These are phyloP conservation scores for Zootoca vivipara DNA, from an alignment of 2,113 vertebrate species.

Conservation along the genomic window DNA sequence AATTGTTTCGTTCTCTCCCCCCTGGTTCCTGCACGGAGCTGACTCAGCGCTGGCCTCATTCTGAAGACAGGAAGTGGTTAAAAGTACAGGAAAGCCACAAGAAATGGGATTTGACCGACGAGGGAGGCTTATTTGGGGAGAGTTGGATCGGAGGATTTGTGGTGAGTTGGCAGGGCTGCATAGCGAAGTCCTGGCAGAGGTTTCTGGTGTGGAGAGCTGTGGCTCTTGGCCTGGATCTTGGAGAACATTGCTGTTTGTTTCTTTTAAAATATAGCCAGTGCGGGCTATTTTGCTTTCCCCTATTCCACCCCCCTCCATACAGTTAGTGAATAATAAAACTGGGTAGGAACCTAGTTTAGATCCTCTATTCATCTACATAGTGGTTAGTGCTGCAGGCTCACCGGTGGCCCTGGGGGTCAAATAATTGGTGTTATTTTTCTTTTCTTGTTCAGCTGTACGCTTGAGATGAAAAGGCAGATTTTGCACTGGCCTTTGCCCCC, in stretches of 20 bases:
- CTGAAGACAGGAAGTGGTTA: slow-evolving; percentile 24
- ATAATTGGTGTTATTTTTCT: too few species aligned
- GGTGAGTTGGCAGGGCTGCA: not conserved
- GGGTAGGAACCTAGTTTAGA: not conserved
- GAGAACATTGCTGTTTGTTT: not conserved
- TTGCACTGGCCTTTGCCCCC: not conserved
- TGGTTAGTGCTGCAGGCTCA: not conserved
- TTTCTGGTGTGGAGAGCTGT: not conserved
- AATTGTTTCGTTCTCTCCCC: too few species aligned
- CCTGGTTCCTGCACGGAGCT: not conserved
- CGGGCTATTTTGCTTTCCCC: not conserved
- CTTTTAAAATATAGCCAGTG: not conserved
- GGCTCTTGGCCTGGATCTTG: not conserved
- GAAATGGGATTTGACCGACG: not conserved
- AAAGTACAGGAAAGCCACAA: not conserved
- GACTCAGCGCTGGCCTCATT: slow-evolving; percentile 12
- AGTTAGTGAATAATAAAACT: not conserved
- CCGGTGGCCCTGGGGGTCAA: not conserved
- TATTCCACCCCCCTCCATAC: accelerated
- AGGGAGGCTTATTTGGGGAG: not conserved
- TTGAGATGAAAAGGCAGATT: not conserved
- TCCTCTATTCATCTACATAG: not conserved
- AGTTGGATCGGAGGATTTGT: not conserved
- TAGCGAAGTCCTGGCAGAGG: not conserved
- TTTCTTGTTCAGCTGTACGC: not conserved